Evolutionary conservation across 2,113 vertebrate genomes (phyloP), one percentile per base, ranked within the genome.

Genomic region (Tachysurus vachellii): DNA sequence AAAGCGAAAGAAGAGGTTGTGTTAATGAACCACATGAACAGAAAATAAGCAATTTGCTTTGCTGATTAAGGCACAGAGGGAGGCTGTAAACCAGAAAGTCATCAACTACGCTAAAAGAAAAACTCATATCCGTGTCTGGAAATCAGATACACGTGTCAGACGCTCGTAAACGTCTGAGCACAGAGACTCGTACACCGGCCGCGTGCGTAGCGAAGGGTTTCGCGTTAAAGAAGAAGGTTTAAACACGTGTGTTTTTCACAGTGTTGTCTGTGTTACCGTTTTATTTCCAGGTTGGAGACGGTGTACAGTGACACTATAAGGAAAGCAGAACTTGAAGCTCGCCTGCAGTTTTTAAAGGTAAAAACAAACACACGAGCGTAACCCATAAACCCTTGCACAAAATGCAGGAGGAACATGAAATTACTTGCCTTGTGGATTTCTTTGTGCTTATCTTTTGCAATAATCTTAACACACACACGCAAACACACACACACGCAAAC

Each of bases 271-370:
- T 88, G 44, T 80, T 64, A 36, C 61, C 57, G 19, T 89, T 28
- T 87, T 83, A 87, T 91, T 92, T 86, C 62, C 89, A 99, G 97
- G 87, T 93, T 99, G 31, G 96, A 98, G 92, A 99, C 97, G 0
- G 94, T 99, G 76, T 99, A 97, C 0, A 98, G 98, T 13, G 95
- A 97, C 0, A 93, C 97, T 0, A 96, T 99, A 89, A 93, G 98
- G 16, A 97, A 96, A 92, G 97, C 97, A 0, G 98, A 99, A 91
- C 93, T 99, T 90, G 97, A 99, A 84, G 97, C 98, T 0, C 95
- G 97, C 57, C 95, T 99, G 91, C 97, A 98, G 93, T 99, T 97
- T 94, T 94, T 99, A 44, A 99, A 98, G 97, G 97, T 99, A 90
- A 91, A 88, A 42, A 2, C 14, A 14, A 21, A 26, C 47, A 1